Base-by-base conservation (phyloP, 2,888 invertebrate species). In the Dascillus cervinus region DNA sequence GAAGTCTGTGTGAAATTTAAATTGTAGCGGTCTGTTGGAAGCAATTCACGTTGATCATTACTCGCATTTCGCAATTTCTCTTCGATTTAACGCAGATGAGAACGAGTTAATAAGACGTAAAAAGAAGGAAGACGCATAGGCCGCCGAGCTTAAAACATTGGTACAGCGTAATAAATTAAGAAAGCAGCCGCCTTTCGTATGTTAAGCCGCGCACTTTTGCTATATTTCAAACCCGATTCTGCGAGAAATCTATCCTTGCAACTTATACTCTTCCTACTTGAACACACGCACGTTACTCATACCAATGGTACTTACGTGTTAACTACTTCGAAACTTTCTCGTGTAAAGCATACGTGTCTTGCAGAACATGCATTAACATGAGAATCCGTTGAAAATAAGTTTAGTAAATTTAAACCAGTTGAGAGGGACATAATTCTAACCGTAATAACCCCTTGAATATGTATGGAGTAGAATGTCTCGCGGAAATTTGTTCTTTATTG, bases 51-150 rank as follows among this genome's bases (percentile, higher is more conserved):
- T n/a, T n/a, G n/a, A n/a, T n/a, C n/a, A n/a, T n/a, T n/a, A n/a
- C n/a, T n/a, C n/a, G n/a, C n/a, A n/a, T n/a, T n/a, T n/a, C n/a
- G n/a, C n/a, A n/a, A n/a, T n/a, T n/a, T n/a, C n/a, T n/a, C n/a
- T n/a, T n/a, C n/a, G n/a, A n/a, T n/a, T n/a, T n/a, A n/a, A n/a
- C n/a, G n/a, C n/a, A n/a, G n/a, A n/a, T n/a, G n/a, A n/a, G n/a
- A n/a, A n/a, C n/a, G 44, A 45, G 40, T 46, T 52, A 52, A 53
- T 53, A 53, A 55, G 53, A 54, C 46, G 49, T 53, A 53, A 52
- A n/a, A 49, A 47, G 46, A 46, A 42, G 41, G 41, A 47, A 47
- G 52, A 51, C 49, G 50, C 48, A 46, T 44, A 43, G 44, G 39
- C 39, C 26, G 22, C 32, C 39, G 44, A n/a, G 44, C 50, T 52